Conservation (phyloP, 2,797 vertebrate genomes). For the Crocidura indochinensis region DNA sequence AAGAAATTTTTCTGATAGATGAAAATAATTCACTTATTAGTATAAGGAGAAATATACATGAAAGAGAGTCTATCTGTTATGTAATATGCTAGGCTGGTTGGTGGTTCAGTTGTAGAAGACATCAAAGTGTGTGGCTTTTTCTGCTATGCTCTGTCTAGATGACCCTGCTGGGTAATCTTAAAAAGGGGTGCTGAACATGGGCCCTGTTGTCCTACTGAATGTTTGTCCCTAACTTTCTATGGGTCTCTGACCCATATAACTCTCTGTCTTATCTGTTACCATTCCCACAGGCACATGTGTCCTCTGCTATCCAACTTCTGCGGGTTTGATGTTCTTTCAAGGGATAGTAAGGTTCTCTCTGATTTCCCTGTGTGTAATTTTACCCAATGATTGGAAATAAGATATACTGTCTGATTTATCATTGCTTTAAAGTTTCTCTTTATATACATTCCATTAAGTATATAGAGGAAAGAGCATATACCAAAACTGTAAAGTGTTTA, state of each 20-base stretch:
- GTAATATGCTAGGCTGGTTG: background rate
- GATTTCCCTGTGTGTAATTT: background rate
- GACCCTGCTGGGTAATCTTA: background rate
- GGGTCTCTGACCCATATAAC: background rate
- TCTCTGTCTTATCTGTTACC: background rate
- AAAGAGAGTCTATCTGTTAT: background rate
- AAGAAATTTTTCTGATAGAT: no score
- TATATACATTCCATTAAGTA: background rate
- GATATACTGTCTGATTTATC: constrained; percentile 21
- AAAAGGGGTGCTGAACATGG: background rate
- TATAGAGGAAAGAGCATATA: background rate
- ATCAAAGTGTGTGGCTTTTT: background rate
- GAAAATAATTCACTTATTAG: no score
- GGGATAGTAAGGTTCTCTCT: background rate
- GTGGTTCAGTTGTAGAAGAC: background rate
- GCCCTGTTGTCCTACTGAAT: background rate
- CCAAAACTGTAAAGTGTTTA: constrained; percentile 42
- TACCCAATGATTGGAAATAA: constrained; percentile 19
- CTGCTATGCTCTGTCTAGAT: background rate
- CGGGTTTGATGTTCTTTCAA: background rate
- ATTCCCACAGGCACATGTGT: background rate
- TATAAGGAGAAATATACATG: background rate
- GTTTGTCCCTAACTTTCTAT: background rate
- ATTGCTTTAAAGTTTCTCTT: constrained; percentile 4
- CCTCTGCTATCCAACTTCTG: background rate